Percentiles rank a stretch among this genome's conserved stretches.
Conservation (phyloP, 2,113 vertebrate genomes). For the Lagopus muta region DNA sequence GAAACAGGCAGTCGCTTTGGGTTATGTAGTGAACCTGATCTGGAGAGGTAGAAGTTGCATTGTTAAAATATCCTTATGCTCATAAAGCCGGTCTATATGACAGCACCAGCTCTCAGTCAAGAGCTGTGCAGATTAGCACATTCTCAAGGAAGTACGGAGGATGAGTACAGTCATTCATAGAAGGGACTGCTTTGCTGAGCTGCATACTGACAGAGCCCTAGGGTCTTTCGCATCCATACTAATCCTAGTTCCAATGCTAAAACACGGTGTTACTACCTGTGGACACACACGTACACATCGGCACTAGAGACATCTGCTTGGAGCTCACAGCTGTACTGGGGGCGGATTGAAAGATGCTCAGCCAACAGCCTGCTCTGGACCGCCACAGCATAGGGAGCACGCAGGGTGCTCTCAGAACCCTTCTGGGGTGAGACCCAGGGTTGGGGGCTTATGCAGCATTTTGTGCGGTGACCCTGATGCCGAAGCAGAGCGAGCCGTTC, state of each 20-base stretch:
- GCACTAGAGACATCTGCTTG: background rate
- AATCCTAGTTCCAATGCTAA: background rate
- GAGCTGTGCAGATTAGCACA: background rate
- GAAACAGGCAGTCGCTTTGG: background rate
- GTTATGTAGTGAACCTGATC: background rate
- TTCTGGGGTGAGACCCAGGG: background rate
- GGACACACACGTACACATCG: background rate
- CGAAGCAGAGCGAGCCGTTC: background rate
- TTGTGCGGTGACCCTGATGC: background rate
- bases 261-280: background rate
- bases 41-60: background rate
- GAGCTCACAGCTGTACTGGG: background rate
- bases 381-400: accelerated
- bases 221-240: background rate
- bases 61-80: background rate
- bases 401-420: background rate
- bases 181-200: conserved; percentile 5
- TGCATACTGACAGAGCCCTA: background rate
- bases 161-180: background rate
- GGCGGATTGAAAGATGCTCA: background rate
- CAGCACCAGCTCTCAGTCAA: conserved; percentile 2
- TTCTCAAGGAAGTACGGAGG: background rate
- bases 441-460: background rate
- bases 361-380: background rate
- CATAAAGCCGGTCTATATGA: background rate